Evolutionary conservation across 2,113 vertebrate genomes (phyloP).

Genomic region (Guaruba guarouba): DNA sequence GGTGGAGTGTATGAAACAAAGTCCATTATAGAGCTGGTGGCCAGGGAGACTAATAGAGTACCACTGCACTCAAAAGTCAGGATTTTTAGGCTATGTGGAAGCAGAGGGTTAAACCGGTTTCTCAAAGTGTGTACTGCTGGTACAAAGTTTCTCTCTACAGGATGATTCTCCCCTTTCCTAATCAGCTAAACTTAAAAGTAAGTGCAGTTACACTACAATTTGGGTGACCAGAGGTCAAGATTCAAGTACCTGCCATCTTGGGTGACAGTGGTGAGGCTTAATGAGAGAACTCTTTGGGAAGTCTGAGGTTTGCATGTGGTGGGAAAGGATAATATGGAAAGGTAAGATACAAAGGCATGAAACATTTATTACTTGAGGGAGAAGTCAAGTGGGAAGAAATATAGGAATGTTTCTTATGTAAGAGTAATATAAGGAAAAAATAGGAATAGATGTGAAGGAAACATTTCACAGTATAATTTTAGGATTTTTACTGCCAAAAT

Average conservation of each 20-base stretch:
- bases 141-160: not conserved
- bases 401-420: not conserved
- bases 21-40: not conserved
- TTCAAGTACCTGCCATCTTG: fast-evolving
- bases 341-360: not conserved
- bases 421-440: not conserved
- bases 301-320: not conserved
- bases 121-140: not conserved
- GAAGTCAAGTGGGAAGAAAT: not conserved
- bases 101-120: not conserved
- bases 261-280: not conserved
- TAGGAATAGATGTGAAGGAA: not conserved
- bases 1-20: conserved; percentile 18
- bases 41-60: not conserved
- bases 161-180: not conserved
- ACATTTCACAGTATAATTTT: not conserved
- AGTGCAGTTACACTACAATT: fast-evolving
- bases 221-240: not conserved
- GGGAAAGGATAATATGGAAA: not conserved
- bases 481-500: not conserved
- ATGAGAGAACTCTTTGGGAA: not conserved
- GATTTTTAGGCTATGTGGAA: not conserved
- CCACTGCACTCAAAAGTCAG: no score
- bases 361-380: not conserved
- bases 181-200: not conserved